Evolutionary conservation across 1,140 invertebrate genomes (phyloP), one percentile per base, ranked within the genome.

Genomic region (Drepana arcuata): DNA sequence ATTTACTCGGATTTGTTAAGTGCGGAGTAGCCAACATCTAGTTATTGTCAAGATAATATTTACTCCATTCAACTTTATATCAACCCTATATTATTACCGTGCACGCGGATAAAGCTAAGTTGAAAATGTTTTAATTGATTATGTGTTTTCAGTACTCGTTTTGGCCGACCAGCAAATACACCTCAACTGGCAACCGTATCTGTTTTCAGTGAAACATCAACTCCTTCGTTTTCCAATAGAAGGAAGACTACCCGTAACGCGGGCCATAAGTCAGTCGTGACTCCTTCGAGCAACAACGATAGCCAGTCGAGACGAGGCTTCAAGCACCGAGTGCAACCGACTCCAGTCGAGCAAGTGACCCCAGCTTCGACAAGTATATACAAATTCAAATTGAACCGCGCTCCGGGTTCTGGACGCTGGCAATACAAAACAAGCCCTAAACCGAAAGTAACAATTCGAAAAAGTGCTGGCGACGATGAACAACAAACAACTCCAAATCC

Each of bases 341-440:
- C 86, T 9, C 60, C 83, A 18, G 85, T 88, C 1, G 88, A 89
- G 33, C 71, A 70, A 48, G 57, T 60, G 3, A 63, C 70, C 1
- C 62, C 63, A 31, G 52, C 69, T 26, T 86, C 87, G 1, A 87
- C 88, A 14, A 88, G 85, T 49, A 72, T 89, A 15, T 89, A 88
- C 63, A 92, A 93, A 73, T 90, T 92, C 48, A 94, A 93, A 64
- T 72, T 93, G 9, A 90, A 92, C 34, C 84, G 92, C 31, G 86
- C 91, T 0, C 91, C 92, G 26, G 70, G 68, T 5, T 65, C 73
- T 5, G 92, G 92, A 16, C 88, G 93, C 42, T 95, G 93, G 92
- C 91, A 94, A 34, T 95, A 94, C 65, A 95, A 94, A 69, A 93
- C 93, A 0, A 92, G 93, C 1, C 90, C 93, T 0, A 95, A 94